Base-by-base conservation (phyloP, 2,113 vertebrate genomes). In the Pelobates fuscus region DNA sequence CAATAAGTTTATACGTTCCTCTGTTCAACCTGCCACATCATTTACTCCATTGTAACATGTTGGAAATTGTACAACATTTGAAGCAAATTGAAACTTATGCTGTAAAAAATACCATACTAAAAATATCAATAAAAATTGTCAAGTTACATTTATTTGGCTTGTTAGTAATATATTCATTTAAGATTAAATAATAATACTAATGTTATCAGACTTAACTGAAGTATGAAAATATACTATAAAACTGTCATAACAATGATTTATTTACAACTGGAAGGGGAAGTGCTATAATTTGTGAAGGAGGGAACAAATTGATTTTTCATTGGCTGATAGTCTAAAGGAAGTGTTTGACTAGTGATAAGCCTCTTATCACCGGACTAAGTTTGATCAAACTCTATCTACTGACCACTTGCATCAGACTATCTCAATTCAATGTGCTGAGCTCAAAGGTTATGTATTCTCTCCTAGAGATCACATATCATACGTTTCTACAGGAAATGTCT, bases 171-270 rank as follows among this genome's bases (percentile, higher is more conserved):
- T n/a, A 49, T 49, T 49, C 3, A 12, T 49, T 14, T 49, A 49
- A 49, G 15, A 37, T 12, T 49, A 8, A 49, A 49, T 49, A 1
- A 49, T 74, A 83, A 77, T 23, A 20, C 30, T 67, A 63, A 5
- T 63, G 18, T 18, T 37, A 63, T 8, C 6, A 63, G 17, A 20
- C 21, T 8, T 37, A n/a, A 37, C 30, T 63, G 17, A 63, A 20
- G 27, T 17, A 8, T 63, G 30, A 11, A 63, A 63, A 29, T 21
- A 30, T 63, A 7, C 18, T 20, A 63, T 63, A 37, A 61, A 61
- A 18, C 58, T 63, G 60, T 37, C 60, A 32, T 7, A n/a, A 5
- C 5, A 2, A 20, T 32, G 30, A 26, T 27, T 37, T 63, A 37
- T 63, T 63, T 17, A 37, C 37, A n/a, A 17, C n/a, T 30, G 27